Conservation (phyloP, 2,888 invertebrate genomes). For the Seira sanloemensis region DNA sequence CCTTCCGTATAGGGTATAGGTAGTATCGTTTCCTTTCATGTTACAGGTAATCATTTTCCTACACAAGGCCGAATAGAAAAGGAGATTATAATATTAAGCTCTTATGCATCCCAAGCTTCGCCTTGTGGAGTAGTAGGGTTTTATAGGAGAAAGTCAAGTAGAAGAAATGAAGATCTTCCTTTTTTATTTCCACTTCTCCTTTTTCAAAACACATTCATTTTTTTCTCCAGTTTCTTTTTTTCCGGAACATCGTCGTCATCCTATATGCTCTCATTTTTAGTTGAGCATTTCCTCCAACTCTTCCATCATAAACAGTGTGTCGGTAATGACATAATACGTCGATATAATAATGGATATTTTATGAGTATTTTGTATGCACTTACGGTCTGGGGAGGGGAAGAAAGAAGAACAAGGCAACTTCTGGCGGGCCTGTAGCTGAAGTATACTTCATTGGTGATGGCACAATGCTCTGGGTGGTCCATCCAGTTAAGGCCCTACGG, state of each 20-base stretch:
- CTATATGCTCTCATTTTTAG: neutral
- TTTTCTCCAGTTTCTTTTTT: neutral
- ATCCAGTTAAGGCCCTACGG: neutral
- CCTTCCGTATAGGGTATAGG: too few relatives aligned
- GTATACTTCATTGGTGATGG: neutral
- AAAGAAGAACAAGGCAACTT: too few relatives aligned
- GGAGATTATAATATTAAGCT: neutral
- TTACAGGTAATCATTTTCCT: slow-evolving; percentile 27
- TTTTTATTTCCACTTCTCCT: neutral
- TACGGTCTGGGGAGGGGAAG: too few relatives aligned
- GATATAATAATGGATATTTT: neutral
- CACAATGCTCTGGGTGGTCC: neutral
- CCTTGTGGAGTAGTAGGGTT: neutral
- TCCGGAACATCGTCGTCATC: neutral
- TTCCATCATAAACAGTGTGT: slow-evolving; percentile 1
- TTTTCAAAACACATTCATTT: neutral
- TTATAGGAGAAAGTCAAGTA: neutral
- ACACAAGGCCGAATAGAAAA: neutral
- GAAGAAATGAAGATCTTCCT: neutral
- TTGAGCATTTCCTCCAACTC: neutral
- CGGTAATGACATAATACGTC: neutral
- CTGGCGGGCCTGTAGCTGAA: neutral
- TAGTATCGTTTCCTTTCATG: slow-evolving; percentile 6
- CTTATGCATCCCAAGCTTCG: neutral
- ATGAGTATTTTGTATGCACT: neutral